A percentile compares a stretch with the other conserved stretches of the same genome.
Conservation (phyloP, 2,888 invertebrate species). For the Chorisops tibialis region DNA sequence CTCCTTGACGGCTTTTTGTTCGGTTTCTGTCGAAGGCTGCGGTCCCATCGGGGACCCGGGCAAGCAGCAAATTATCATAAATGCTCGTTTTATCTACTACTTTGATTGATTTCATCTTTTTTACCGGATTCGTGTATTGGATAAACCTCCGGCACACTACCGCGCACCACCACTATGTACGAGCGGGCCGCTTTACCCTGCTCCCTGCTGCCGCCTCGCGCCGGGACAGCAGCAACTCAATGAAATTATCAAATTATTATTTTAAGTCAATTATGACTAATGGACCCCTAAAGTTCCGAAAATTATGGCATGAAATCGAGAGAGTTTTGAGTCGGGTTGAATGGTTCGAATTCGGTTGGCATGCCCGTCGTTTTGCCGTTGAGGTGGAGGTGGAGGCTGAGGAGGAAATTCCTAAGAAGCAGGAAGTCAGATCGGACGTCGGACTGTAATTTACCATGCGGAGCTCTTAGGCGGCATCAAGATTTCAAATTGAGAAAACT, state of each 20-base stretch:
- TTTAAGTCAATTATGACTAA: constrained; percentile 33
- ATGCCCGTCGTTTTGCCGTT: background rate
- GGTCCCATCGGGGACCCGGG: background rate
- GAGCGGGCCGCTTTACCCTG: background rate
- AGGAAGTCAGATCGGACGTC: constrained; percentile 10
- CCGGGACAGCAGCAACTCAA: constrained; percentile 12
- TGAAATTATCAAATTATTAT: constrained; percentile 32
- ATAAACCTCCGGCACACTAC: too few relatives aligned
- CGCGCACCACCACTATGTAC: too few relatives aligned
- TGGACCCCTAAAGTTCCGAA: constrained; percentile 30
- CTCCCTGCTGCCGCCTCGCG: constrained; percentile 15
- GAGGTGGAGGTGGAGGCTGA: background rate
- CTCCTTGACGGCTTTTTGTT: background rate
- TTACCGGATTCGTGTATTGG: too few relatives aligned
- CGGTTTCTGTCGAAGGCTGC: background rate
- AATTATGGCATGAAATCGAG: constrained; percentile 32
- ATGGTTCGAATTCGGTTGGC: background rate
- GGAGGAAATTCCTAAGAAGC: constrained; percentile 18
- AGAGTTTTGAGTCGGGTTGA: constrained; percentile 22
- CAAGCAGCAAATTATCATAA: constrained; percentile 31
- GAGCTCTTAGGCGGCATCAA: constrained; percentile 1
- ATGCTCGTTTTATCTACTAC: constrained; percentile 33
- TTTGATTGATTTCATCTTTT: constrained; percentile 30
- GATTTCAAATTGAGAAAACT: constrained; percentile 15
- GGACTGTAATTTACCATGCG: constrained; percentile 12